These are phyloP conservation scores for Cheilosia pagana DNA, from an alignment of 2,888 invertebrate genomes.

Conservation along the genomic window DNA sequence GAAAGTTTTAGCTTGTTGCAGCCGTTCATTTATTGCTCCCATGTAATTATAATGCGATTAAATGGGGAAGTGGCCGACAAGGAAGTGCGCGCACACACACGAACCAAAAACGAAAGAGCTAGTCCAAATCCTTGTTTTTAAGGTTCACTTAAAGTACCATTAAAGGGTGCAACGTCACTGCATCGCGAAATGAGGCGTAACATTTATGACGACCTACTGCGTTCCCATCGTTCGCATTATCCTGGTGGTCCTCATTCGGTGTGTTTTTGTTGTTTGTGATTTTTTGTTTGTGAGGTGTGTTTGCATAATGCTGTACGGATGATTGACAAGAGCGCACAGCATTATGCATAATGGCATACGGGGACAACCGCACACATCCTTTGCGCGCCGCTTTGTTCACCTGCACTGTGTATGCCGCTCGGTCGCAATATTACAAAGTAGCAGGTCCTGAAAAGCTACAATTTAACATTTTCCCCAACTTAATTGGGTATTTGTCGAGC, in stretches of 20 bases:
- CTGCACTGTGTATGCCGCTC: constrained; percentile 38
- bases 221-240: constrained; percentile 67
- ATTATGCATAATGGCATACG: constrained; percentile 34
- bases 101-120: constrained; percentile 6
- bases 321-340: constrained; percentile 36
- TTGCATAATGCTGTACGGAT: constrained; percentile 28
- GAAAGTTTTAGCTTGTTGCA: constrained; percentile 67
- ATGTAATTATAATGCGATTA: constrained; percentile 74
- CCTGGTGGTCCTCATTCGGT: background rate
- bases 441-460: constrained; percentile 3
- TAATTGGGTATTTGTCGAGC: constrained; percentile 37
- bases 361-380: constrained; percentile 38
- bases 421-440: constrained; percentile 20
- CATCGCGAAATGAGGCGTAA: constrained; percentile 47
- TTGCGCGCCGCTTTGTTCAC: constrained; percentile 24
- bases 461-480: constrained; percentile 37
- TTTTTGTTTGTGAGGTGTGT: background rate
- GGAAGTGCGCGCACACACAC: background rate
- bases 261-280: constrained; percentile 13
- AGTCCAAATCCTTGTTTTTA: constrained; percentile 38
- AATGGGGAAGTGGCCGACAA: constrained; percentile 37
- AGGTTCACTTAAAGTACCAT: constrained; percentile 62
- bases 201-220: constrained; percentile 63
- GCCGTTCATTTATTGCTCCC: constrained; percentile 36
- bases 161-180: constrained; percentile 48